A percentile compares a stretch with the other conserved stretches of the same genome.
Conservation (phyloP, 2,888 invertebrate genomes). For the Fragum sueziense region DNA sequence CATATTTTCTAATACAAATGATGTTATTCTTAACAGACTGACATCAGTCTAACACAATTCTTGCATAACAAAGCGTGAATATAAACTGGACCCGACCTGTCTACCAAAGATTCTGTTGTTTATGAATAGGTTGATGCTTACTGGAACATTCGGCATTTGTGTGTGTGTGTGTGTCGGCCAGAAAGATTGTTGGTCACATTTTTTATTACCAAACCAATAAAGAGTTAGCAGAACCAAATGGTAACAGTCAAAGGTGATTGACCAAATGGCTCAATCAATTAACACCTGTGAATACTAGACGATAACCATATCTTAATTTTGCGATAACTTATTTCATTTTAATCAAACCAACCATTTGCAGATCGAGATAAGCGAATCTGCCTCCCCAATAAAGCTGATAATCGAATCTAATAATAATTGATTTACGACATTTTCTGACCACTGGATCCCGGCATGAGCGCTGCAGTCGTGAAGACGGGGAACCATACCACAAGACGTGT, state of each 20-base stretch:
- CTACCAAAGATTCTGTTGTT: too few relatives aligned
- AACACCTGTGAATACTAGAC: constrained; percentile 27
- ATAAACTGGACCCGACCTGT: too few relatives aligned
- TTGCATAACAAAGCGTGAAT: too few relatives aligned
- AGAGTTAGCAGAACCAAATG: too few relatives aligned
- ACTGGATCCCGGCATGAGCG: neutral
- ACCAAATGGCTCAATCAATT: constrained; percentile 40
- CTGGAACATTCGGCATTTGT: too few relatives aligned
- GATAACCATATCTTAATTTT: constrained; percentile 30
- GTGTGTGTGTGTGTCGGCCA: too few relatives aligned
- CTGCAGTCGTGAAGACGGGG: neutral
- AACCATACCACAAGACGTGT: constrained; percentile 17
- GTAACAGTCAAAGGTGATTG: neutral
- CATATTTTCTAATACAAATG: too few relatives aligned
- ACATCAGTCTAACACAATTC: too few relatives aligned
- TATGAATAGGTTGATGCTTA: too few relatives aligned
- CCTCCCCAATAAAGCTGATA: constrained; percentile 16
- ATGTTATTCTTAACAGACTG: too few relatives aligned
- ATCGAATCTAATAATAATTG: constrained; percentile 46
- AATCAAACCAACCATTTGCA: constrained; percentile 22
- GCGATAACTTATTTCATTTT: constrained; percentile 32
- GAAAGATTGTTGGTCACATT: too few relatives aligned
- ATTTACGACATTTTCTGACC: constrained; percentile 35
- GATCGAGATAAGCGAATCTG: constrained; percentile 1
- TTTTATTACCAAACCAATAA: too few relatives aligned